Base-by-base conservation (phyloP, 2,797 vertebrate species). In the Rhincodon typus region DNA sequence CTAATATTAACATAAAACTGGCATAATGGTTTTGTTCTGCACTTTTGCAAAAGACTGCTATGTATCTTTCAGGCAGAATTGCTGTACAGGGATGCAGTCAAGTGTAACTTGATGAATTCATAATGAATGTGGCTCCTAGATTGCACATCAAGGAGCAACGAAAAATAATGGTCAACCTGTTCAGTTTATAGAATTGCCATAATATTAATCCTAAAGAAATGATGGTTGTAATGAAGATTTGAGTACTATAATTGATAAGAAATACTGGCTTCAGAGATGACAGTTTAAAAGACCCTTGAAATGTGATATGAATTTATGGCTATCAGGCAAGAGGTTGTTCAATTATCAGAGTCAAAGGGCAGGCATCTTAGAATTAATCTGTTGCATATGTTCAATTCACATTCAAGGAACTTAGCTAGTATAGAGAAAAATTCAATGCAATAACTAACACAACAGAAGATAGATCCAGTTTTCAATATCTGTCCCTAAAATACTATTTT, bases 31-130 rank as follows among this genome's bases (percentile, higher is more conserved):
- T 93, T 93, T 93, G n/a, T 93, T 93, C 66, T 69, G 7, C 10
- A 69, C 90, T 25, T 42, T 69, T 25, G 69, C 66, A 93, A 93
- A 93, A 69, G n/a, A 93, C 19, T 21, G 90, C 34, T 67, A 66
- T 91, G 27, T 53, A 62, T 62, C 53, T 34, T 88, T 90, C 19
- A 91, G 57, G 66, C 88, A 88, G 88, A 91, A 66, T 91, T 91
- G 17, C 34, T n/a, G 53, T 62, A 66, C 34, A 21, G 57, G 34
- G 57, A 62, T 90, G 57, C 34, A 66, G 30, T 66, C 57, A 90
- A 90, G 57, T 66, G 53, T 34, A 66, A n/a, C 34, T 91, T 66
- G 34, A 62, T 91, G 88, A 91, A 17, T 91, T 91, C 34, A 91
- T 91, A 38, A 62, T 62, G 57, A 34, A 66, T 57, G 17, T 38